Base-by-base conservation (phyloP, 2,888 invertebrate species). In the Auanema freiburgensis region DNA sequence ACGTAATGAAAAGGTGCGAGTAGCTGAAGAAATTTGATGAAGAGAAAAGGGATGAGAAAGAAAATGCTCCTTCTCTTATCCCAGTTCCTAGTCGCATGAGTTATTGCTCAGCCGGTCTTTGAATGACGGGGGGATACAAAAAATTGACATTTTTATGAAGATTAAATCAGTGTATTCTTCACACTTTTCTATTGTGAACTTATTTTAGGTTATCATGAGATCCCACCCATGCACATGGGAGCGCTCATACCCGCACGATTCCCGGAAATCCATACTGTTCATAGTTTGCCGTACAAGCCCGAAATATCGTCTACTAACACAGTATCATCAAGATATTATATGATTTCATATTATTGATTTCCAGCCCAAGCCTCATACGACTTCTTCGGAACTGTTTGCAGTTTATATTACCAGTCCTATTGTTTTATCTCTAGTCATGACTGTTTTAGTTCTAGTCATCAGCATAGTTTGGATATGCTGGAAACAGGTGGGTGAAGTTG, bases 161-260 rank as follows among this genome's bases (percentile, higher is more conserved):
- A 21, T 52, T 16, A 23, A 21, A 52, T n/a, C 21, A 8, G 12
- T 21, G 24, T 23, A 8, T 14, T 58, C 24, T 33, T 33, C 33
- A 33, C 33, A 33, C 33, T 33, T 33, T n/a, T 8, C 33, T 5
- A 33, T 8, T 33, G 33, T 33, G n/a, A n/a, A 5, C 23, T 18
- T 53, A n/a, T 67, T 73, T 11, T 65, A 78, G 78, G 78, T 8
- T 77, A 78, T 41, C 78, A 78, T 57, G 76, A 77, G 25, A 65
- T 71, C 2, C 77, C 77, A 5, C 23, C 51, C 2, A 65, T 72
- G 61, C 51, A 64, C 18, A 40, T 74, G 44, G 63, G 59, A 5
- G 50, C 57, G n/a, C 66, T 77, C 21, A 70, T 70, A 44, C 70
- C 70, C 0, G 63, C 64, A 4, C 52, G 66, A 40, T 61, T 54